A percentile compares a stretch with the other conserved stretches of the same genome.
phyloP scores from a whole-genome alignment of 2,113 vertebrate species.

The Aptenodytes forsteri region DNA sequence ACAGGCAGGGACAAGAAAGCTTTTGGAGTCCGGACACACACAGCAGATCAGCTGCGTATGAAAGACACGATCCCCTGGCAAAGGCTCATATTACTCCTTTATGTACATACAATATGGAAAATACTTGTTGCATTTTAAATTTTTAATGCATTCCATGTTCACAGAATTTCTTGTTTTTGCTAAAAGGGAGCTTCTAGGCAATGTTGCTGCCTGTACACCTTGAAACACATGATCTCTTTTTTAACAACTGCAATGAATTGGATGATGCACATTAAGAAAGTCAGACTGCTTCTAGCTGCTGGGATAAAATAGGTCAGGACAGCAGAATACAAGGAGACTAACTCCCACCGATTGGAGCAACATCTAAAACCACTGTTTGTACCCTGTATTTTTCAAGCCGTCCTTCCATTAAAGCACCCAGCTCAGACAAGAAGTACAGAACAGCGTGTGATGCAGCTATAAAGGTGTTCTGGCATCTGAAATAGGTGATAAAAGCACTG shows the following conservation, averaged over 20 bases:
- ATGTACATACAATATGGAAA: not conserved
- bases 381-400: not conserved
- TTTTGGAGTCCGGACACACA: not conserved
- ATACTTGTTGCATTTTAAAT: not conserved
- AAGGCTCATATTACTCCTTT: not conserved
- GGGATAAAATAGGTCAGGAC: slow-evolving; percentile 20
- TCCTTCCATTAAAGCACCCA: not conserved
- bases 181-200: slow-evolving; percentile 12
- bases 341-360: not conserved
- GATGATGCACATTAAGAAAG: not conserved
- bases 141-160: not conserved
- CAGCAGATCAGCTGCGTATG: not conserved
- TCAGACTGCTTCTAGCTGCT: not conserved
- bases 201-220: not conserved
- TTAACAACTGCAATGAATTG: not conserved
- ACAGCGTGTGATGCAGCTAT: not conserved
- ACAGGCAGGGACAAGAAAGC: not conserved
- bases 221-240: not conserved
- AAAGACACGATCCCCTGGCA: not conserved
- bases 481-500: not conserved
- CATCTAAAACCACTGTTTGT: not conserved
- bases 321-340: not conserved
- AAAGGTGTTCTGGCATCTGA: not conserved
- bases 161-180: slow-evolving; percentile 5
- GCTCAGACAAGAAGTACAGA: not conserved